These are phyloP conservation scores for Caenorhabditis elegans DNA, from an alignment of 1,140 invertebrate genomes.

Conservation along the genomic window WBcel235 BX284606.5:3779501-3780000, in stretches of 20 bases:
- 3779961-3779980: not conserved
- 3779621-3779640: not conserved
- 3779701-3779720: not conserved
- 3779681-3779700: slow-evolving; percentile 28
- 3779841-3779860: slow-evolving; percentile 11
- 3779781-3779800: not conserved
- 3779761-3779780: not conserved
- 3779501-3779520: not conserved
- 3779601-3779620: slow-evolving; percentile 22
- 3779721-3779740: not conserved
- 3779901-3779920: not conserved
- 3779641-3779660: slow-evolving; percentile 19
- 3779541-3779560: slow-evolving; percentile 3
- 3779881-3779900: slow-evolving; percentile 19
- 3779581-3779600: not conserved
- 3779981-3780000: slow-evolving; percentile 28
- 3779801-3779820: no score
- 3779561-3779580: not conserved
- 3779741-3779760: not conserved
- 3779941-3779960: not conserved
- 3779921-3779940: not conserved
- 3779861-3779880: slow-evolving; percentile 23
- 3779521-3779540: slow-evolving; percentile 34
- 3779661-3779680: slow-evolving; percentile 22
- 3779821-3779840: not conserved